phyloP scores from a whole-genome alignment of 2,797 vertebrate genomes.

The Phrynocephalus forsythii region DNA sequence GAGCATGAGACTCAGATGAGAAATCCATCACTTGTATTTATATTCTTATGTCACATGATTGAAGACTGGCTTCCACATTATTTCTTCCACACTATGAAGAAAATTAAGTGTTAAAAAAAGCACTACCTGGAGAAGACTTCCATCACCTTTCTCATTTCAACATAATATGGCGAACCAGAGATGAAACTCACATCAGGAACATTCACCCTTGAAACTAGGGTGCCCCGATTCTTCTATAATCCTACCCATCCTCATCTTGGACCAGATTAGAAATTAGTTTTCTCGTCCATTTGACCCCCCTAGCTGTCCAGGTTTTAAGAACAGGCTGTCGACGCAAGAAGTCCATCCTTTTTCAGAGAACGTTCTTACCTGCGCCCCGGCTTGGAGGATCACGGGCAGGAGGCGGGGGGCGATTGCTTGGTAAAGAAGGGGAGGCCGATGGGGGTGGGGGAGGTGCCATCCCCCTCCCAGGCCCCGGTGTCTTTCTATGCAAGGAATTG shows the following conservation, averaged over 20 bases:
- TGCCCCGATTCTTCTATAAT: background rate
- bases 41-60: background rate
- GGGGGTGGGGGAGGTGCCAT: slow-evolving; percentile 81
- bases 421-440: slow-evolving; percentile 83
- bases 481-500: slow-evolving; percentile 93
- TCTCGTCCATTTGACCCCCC: background rate
- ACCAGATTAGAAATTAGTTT: background rate
- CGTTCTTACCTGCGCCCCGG: slow-evolving; percentile 87
- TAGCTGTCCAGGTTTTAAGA: background rate
- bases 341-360: background rate
- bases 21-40: background rate
- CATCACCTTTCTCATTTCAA: too few species aligned
- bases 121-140: background rate
- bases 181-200: background rate
- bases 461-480: slow-evolving; percentile 75
- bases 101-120: background rate
- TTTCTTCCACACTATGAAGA: background rate
- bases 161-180: background rate
- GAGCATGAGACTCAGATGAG: background rate
- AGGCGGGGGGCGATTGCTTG: slow-evolving; percentile 87
- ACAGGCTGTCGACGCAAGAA: background rate
- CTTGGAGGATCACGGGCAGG: slow-evolving; percentile 91
- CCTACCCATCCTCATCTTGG: background rate
- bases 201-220: background rate
- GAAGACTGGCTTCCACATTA: background rate